Conservation (phyloP, 2,113 vertebrate genomes). For the Lagopus leucura region DNA sequence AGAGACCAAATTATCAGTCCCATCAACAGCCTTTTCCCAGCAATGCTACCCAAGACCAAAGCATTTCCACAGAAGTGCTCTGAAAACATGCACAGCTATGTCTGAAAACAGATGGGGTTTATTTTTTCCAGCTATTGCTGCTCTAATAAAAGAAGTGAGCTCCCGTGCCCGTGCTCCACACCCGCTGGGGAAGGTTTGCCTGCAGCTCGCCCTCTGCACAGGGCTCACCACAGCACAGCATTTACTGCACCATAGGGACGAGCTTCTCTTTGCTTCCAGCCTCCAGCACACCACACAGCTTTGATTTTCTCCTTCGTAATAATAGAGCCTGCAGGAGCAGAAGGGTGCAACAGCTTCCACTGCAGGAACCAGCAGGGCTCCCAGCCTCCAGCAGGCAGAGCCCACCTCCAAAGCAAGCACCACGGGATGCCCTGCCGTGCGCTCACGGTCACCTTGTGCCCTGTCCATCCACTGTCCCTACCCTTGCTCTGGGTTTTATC, state of each 20-base stretch:
- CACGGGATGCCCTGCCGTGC: accelerated
- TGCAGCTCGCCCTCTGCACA: background rate
- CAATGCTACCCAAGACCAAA: background rate
- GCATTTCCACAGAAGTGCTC: background rate
- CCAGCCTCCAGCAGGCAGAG: background rate
- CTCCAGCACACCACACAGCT: background rate
- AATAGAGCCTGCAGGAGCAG: background rate
- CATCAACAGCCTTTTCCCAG: background rate
- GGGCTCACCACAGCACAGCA: background rate
- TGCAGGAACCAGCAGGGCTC: accelerated
- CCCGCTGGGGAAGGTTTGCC: background rate
- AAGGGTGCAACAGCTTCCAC: background rate
- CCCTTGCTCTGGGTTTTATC: background rate
- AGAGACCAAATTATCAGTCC: background rate
- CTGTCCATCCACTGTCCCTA: too few species aligned
- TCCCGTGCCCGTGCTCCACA: accelerated
- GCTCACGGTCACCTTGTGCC: accelerated
- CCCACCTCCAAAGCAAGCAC: accelerated
- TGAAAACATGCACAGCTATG: background rate
- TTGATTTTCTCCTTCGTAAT: background rate
- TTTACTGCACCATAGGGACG: accelerated
- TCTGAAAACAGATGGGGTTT: accelerated
- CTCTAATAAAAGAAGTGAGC: background rate
- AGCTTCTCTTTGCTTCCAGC: background rate
- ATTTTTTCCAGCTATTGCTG: background rate